Evolutionary conservation across 2,797 vertebrate genomes (phyloP).

Genomic region (Lutjanus campechanus): DNA sequence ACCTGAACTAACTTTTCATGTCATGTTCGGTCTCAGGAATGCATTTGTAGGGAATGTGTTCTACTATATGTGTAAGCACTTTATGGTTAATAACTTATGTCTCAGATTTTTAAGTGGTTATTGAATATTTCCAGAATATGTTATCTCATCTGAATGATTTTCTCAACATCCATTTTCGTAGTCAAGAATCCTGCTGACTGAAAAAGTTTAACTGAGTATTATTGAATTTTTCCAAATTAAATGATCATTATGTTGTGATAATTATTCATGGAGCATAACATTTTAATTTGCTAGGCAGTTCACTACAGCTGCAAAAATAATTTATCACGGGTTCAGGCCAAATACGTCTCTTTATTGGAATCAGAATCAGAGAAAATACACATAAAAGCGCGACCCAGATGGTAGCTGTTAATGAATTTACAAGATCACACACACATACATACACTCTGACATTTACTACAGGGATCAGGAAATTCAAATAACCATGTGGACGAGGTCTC

Average conservation of each 20-base stretch:
- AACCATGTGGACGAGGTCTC: neutral
- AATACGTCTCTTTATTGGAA: conserved; percentile 5
- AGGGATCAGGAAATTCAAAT: conserved; percentile 18
- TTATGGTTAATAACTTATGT: neutral
- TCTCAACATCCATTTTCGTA: conserved; percentile 9
- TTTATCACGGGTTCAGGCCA: conserved; percentile 6
- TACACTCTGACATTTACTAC: conserved; percentile 1
- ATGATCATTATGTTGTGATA: neutral
- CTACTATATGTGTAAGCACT: neutral
- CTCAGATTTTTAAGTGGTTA: neutral
- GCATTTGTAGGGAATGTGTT: neutral
- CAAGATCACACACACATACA: neutral
- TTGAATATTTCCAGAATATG: conserved; percentile 1
- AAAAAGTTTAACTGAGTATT: neutral
- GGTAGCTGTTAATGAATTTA: conserved; percentile 24
- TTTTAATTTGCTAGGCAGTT: conserved; percentile 19
- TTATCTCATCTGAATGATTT: neutral
- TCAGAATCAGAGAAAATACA: conserved; percentile 27
- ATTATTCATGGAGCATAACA: neutral
- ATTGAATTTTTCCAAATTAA: neutral
- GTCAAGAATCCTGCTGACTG: neutral
- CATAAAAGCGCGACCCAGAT: neutral
- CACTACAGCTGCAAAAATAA: conserved; percentile 4
- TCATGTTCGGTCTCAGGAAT: neutral
- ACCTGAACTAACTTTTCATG: conserved; percentile 1